Evolutionary conservation across 1,140 invertebrate genomes (phyloP), one percentile per base, ranked within the genome.

Genomic region (Lasioglossum baleicum): DNA sequence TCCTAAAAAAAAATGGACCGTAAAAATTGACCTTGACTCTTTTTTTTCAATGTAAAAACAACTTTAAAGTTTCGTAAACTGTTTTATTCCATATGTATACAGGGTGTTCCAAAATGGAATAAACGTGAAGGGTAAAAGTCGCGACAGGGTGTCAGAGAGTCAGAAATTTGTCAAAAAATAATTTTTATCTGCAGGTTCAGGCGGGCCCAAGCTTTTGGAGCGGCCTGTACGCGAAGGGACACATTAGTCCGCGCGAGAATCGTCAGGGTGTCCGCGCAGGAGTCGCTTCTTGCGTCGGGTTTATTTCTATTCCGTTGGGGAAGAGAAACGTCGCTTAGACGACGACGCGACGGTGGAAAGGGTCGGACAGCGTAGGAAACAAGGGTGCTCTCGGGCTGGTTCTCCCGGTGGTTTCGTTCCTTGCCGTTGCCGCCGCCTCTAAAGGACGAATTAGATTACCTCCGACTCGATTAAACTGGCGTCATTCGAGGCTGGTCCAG

Each of bases 401-500:
- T 84, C 77, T 8, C 70, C 78, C 51, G 70, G 87, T 48, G 84
- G 87, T 89, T 88, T 89, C 81, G 86, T 83, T 89, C 35, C 80
- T 86, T 64, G 67, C 60, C 74, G 87, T 82, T 76, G 67, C 71
- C 72, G 64, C 83, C 61, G 69, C 73, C 87, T 87, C 85, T 89
- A 87, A 88, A 88, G 87, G 83, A 84, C 86, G 85, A 92, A 92
- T 91, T 87, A 85, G 89, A 91, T 91, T 90, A 91, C 85, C 80
- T 72, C 75, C 83, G 83, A 91, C 88, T 91, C 89, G 90, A 92
- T 92, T 91, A 91, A 90, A 89, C 84, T 72, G 79, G 83, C 84
- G 83, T 83, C 82, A 75, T 85, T 82, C 75, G 80, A 80, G 75
- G 69, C 63, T 51, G 67, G 71, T n/a, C 68, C 60, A 66, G 76